Base-by-base conservation (phyloP, 2,888 invertebrate species). In the Microdon myrmicae region DNA sequence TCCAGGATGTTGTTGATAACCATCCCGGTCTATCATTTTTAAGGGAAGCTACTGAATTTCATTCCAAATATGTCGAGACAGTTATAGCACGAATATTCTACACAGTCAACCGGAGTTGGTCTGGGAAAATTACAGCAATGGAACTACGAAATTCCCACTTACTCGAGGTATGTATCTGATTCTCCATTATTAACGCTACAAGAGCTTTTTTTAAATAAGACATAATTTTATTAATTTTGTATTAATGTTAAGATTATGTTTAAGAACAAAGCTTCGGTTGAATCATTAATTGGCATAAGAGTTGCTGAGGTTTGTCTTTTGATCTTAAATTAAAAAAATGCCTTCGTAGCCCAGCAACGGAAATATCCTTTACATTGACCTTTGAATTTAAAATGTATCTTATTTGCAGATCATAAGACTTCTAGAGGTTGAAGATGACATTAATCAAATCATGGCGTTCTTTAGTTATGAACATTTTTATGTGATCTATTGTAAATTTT, bases 401-500 rank as follows among this genome's bases (percentile, higher is more conserved):
- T 12, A 19, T 54, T 55, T 89, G 38, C 77, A 83, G 74, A 86
- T 90, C 59, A 87, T 95, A 69, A 87, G 89, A 68, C 80, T 92
- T 51, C 82, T 97, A 55, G 96, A 97, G 78, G 92, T 94, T 72
- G 96, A 97, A 79, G 96, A 96, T 75, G 97, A 98, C 77, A 97
- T 97, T 74, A 98, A 97, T 82, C 94, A 94, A 82, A 89, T 91
- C 69, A 90, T 90, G 71, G 90, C 90, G 74, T 90, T 86, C 76
- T 91, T 91, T 78, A 97, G 97, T 77, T 99, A 99, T 80, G 99
- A 99, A 81, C 99, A 99, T 83, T 99, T 99, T 82, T 99, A 99
- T 83, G 99, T 99, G 60, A 97, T 99, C 79, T 99, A 99, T 81
- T 99, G 99, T 84, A 99, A 99, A 81, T 99, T 99, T 83, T 99